phyloP scores from a whole-genome alignment of 1,140 invertebrate species.

The Caenorhabditis elegans region WBcel235 BX284605.5:16290001-16290500 shows the following conservation, averaged over 20 bases:
- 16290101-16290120: slow-evolving; percentile 66
- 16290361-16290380: slow-evolving; percentile 34
- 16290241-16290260: too few relatives aligned
- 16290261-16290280: too few relatives aligned
- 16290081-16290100: slow-evolving; percentile 56
- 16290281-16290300: too few relatives aligned
- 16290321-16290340: slow-evolving; percentile 13
- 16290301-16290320: too few relatives aligned
- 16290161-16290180: not conserved
- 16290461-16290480: slow-evolving; percentile 15
- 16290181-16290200: too few relatives aligned
- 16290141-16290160: slow-evolving; percentile 33
- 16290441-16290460: slow-evolving; percentile 29
- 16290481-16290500: slow-evolving; percentile 37
- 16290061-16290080: slow-evolving; percentile 15
- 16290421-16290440: slow-evolving; percentile 22
- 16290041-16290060: slow-evolving; percentile 42
- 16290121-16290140: slow-evolving; percentile 67
- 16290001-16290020: slow-evolving; percentile 3
- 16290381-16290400: slow-evolving; percentile 40
- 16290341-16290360: not conserved
- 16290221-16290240: too few relatives aligned
- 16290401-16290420: slow-evolving; percentile 38
- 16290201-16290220: too few relatives aligned
- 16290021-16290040: slow-evolving; percentile 45